Percentiles rank a stretch among this genome's conserved stretches.
Evolutionary conservation across 2,113 vertebrate genomes (phyloP).

Genomic region (Butorides virescens): DNA sequence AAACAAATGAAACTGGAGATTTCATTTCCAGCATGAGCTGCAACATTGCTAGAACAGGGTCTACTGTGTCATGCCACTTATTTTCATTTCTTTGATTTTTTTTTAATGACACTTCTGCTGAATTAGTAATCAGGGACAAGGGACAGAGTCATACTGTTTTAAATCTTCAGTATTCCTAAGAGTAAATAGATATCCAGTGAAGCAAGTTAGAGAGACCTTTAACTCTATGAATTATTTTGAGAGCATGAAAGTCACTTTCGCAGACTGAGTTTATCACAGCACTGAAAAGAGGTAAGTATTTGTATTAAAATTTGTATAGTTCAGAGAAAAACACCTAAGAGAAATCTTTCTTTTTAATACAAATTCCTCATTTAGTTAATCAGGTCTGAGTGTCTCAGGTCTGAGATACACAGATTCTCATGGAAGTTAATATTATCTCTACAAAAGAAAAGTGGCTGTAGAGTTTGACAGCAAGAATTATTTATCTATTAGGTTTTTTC

Average conservation of each 20-base stretch:
- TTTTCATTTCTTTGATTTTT: conserved; percentile 68
- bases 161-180: conserved; percentile 39
- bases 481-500: neutral
- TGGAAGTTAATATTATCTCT: neutral
- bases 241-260: conserved; percentile 7
- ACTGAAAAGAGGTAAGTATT: neutral
- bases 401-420: neutral
- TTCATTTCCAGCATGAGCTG: conserved; percentile 59
- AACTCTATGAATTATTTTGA: conserved; percentile 39
- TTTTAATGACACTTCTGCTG: conserved; percentile 48
- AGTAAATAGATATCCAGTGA: conserved; percentile 58
- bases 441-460: neutral
- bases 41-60: conserved; percentile 36
- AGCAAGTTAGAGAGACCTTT: conserved; percentile 21
- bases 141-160: conserved; percentile 67
- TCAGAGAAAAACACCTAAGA: neutral
- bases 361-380: neutral
- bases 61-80: conserved; percentile 59
- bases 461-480: neutral
- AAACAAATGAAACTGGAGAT: conserved; percentile 69
- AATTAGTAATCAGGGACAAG: conserved; percentile 57
- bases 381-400: neutral
- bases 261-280: neutral
- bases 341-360: neutral
- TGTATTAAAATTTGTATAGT: neutral